phyloP scores from a whole-genome alignment of 2,888 invertebrate genomes.

The Taphrorychus bicolor region DNA sequence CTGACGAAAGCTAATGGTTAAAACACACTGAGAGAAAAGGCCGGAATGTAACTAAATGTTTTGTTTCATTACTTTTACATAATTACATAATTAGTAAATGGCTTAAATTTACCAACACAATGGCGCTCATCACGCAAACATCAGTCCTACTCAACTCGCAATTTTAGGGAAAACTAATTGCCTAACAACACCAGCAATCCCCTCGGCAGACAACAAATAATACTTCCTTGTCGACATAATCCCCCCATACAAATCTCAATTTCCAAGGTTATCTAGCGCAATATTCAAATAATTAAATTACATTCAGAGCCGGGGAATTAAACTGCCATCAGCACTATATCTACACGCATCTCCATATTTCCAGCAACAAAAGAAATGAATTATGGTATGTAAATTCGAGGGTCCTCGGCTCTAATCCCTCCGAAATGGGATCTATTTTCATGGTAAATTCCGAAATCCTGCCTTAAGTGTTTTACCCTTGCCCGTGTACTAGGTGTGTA shows the following conservation, averaged over 20 bases:
- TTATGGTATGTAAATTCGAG: slow-evolving; percentile 40
- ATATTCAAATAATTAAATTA: slow-evolving; percentile 25
- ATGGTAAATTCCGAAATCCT: slow-evolving; percentile 29
- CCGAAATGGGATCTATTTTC: slow-evolving; percentile 26
- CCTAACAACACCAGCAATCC: not conserved
- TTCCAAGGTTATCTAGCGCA: slow-evolving; percentile 7
- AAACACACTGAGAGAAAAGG: too few relatives aligned
- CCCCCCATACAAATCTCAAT: not conserved
- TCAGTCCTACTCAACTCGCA: not conserved
- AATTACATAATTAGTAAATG: too few relatives aligned
- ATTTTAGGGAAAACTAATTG: not conserved
- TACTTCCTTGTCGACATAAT: not conserved
- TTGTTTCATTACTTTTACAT: too few relatives aligned
- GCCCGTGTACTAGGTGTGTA: not conserved
- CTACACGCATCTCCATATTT: slow-evolving; percentile 36
- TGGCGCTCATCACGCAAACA: too few relatives aligned
- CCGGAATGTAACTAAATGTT: too few relatives aligned
- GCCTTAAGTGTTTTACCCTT: slow-evolving; percentile 28
- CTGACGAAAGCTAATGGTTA: too few relatives aligned
- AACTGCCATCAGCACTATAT: slow-evolving; percentile 34
- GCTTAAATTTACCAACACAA: too few relatives aligned
- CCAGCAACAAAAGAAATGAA: slow-evolving; percentile 40
- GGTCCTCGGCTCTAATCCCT: slow-evolving; percentile 27
- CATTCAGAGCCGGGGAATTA: slow-evolving; percentile 21
- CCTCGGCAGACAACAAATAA: not conserved